phyloP scores from a whole-genome alignment of 1,140 invertebrate genomes.

The Drosophila trapezifrons region DNA sequence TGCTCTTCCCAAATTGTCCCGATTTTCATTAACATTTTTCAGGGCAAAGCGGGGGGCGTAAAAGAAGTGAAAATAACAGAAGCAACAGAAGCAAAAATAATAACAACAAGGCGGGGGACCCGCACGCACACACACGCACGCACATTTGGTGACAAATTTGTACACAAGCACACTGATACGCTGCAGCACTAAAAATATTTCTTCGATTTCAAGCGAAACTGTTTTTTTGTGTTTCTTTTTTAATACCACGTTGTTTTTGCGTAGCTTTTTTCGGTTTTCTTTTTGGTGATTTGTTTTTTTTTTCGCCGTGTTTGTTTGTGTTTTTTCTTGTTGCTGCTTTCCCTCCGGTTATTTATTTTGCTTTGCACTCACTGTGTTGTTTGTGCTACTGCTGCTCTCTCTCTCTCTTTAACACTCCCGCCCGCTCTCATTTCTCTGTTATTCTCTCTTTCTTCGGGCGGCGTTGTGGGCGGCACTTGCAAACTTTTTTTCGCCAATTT shows the following conservation, averaged over 20 bases:
- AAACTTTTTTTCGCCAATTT: constrained; percentile 36
- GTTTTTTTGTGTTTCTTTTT: constrained; percentile 23
- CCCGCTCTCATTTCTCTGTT: constrained; percentile 5
- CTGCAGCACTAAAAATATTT: constrained; percentile 42
- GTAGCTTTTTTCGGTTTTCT: constrained; percentile 29
- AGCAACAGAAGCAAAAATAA: constrained; percentile 19
- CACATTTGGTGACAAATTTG: constrained; percentile 24
- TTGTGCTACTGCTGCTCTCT: constrained; percentile 12
- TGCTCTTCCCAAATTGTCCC: constrained; percentile 7
- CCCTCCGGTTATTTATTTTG: constrained; percentile 44
- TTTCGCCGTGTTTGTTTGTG: constrained; percentile 28
- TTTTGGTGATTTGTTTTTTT: constrained; percentile 27
- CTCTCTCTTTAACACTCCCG: constrained; percentile 1
- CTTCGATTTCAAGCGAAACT: constrained; percentile 29
- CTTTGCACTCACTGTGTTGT: constrained; percentile 61
- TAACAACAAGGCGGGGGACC: constrained; percentile 31
- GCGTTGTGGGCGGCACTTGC: constrained; percentile 62
- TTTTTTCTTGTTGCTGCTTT: constrained; percentile 41
- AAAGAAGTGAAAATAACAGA: constrained; percentile 30
- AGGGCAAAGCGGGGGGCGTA: constrained; percentile 44
- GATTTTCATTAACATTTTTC: constrained; percentile 16
- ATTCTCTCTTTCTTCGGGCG: constrained; percentile 12
- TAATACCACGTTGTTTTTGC: constrained; percentile 31
- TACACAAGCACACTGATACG: constrained; percentile 12
- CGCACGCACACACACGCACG: constrained; percentile 21